These are phyloP conservation scores for Chloebia gouldiae DNA, from an alignment of 2,113 vertebrate species.

Conservation along the genomic window DNA sequence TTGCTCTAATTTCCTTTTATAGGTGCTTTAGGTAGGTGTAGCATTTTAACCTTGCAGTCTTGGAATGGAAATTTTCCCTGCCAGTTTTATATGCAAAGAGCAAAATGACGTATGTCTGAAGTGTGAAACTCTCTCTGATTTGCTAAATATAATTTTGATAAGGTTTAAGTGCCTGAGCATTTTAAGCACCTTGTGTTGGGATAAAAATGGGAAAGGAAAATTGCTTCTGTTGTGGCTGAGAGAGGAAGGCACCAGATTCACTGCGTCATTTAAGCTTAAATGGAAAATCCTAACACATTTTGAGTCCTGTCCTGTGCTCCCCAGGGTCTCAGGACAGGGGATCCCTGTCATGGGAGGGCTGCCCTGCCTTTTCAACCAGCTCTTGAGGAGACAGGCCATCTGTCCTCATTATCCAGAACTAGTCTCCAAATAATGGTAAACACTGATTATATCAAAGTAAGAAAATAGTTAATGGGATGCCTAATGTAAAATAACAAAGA, in stretches of 20 bases:
- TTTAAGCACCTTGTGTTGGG: not conserved
- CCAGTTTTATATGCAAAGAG: not conserved
- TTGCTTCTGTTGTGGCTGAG: not conserved
- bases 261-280: not conserved
- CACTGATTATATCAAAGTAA: conserved; percentile 17
- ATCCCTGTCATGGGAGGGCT: not conserved
- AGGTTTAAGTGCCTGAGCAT: not conserved
- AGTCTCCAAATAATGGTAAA: conserved; percentile 33
- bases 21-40: not conserved
- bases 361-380: not conserved
- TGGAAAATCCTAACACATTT: not conserved
- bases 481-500: conserved; percentile 42
- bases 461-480: conserved; percentile 53
- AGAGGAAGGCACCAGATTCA: not conserved
- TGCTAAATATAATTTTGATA: not conserved
- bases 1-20: not conserved
- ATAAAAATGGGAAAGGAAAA: not conserved
- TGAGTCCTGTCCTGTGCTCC: not conserved
- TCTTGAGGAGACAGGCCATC: not conserved
- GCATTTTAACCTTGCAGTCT: not conserved
- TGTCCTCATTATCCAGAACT: not conserved
- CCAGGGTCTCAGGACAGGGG: too few species aligned
- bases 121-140: not conserved
- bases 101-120: not conserved
- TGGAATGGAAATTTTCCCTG: not conserved